phyloP scores from a whole-genome alignment of 1,140 invertebrate species.

The Forficula auricularia region DNA sequence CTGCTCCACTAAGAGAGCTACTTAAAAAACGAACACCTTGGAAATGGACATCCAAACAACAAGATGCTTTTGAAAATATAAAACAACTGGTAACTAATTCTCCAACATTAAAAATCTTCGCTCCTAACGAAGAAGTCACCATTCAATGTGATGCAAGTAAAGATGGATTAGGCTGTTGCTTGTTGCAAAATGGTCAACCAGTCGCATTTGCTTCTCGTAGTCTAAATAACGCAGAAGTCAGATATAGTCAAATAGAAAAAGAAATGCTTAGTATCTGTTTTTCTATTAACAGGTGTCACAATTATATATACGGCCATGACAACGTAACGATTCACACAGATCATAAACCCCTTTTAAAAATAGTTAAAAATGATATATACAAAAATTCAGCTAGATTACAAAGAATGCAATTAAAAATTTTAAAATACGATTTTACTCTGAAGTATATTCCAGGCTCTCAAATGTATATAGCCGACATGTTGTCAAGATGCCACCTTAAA shows the following conservation, averaged over 20 bases:
- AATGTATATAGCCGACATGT: too few species aligned
- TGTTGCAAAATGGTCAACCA: conserved; percentile 18
- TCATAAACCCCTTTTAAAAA: conserved; percentile 19
- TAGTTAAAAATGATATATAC: too few species aligned
- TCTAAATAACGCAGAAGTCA: conserved; percentile 11
- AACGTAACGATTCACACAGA: conserved; percentile 19
- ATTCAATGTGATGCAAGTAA: conserved; percentile 20
- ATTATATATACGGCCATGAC: conserved; percentile 23
- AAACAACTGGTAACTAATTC: conserved; percentile 15
- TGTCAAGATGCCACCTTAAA: too few species aligned
- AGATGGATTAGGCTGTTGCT: conserved; percentile 19
- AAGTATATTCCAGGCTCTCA: too few species aligned
- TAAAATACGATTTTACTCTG: too few species aligned
- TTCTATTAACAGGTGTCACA: conserved; percentile 23
- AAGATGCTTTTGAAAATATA: conserved; percentile 15
- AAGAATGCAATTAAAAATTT: too few species aligned
- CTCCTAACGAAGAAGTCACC: conserved; percentile 13
- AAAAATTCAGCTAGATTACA: too few species aligned
- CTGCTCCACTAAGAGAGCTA: conserved; percentile 15
- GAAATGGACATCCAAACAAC: conserved; percentile 16
- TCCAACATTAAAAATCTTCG: conserved; percentile 18
- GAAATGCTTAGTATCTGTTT: conserved; percentile 7
- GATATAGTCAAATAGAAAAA: conserved; percentile 8
- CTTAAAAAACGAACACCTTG: conserved; percentile 14
- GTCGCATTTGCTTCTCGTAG: conserved; percentile 22